Conservation (phyloP, 37 sponge, comb jelly and placozoan species). For the Tethya wilhelma region DNA sequence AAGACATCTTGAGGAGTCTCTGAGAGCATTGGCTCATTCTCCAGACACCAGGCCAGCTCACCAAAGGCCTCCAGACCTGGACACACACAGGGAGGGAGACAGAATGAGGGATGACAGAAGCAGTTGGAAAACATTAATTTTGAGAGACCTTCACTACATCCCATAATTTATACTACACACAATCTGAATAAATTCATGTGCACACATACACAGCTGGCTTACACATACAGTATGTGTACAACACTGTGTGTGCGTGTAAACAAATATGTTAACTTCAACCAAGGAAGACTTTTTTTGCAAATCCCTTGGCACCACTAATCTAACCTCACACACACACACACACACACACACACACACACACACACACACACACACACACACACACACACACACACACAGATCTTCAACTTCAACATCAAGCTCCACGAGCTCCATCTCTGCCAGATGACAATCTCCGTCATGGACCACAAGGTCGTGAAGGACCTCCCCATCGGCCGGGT, state of each 20-base stretch:
- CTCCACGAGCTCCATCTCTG: neutral
- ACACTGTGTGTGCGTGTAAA: no score
- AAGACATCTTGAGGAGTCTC: conserved; percentile 25
- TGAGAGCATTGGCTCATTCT: conserved; percentile 21
- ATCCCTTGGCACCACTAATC: neutral
- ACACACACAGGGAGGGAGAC: neutral
- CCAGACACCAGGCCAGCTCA: conserved; percentile 31
- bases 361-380: conserved; percentile 20
- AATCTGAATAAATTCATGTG: neutral
- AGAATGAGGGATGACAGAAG: neutral
- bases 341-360: neutral
- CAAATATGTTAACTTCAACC: no score
- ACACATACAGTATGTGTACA: neutral
- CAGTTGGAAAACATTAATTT: neutral
- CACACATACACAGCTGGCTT: neutral
- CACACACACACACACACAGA: conserved; percentile 22
- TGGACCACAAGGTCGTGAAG: conserved; percentile 22
- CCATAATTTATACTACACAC: neutral
- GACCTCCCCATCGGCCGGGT: conserved; percentile 6
- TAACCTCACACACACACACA: neutral
- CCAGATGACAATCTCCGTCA: conserved; percentile 8
- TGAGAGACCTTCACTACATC: neutral
- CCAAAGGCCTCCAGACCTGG: conserved; percentile 49
- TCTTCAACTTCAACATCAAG: neutral
- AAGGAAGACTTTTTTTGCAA: neutral